Conservation (phyloP, 1,140 invertebrate genomes). For the Nephotettix cincticeps region DNA sequence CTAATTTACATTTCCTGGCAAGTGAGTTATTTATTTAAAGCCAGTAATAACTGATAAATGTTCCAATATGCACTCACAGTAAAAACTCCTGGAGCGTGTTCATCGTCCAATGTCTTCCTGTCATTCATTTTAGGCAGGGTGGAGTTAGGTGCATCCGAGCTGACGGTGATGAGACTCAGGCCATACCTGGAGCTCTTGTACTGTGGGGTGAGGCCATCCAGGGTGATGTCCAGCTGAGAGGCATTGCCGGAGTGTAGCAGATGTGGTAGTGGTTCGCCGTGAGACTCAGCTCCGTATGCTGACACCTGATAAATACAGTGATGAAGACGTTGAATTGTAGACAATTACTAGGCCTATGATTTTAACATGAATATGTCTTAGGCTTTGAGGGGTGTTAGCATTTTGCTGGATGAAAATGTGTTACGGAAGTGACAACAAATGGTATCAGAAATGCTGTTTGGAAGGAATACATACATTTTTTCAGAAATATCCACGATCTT, state of each 20-base stretch:
- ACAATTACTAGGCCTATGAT: too few species aligned
- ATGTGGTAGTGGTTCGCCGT: conserved; percentile 55
- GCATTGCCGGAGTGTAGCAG: conserved; percentile 63
- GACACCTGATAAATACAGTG: conserved; percentile 57
- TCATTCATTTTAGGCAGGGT: conserved; percentile 48
- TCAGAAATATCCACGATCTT: too few species aligned
- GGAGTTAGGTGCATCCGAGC: conserved; percentile 45
- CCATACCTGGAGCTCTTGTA: conserved; percentile 59
- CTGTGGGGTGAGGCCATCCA: conserved; percentile 55
- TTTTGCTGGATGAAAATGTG: too few species aligned
- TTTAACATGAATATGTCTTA: too few species aligned
- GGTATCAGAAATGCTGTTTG: too few species aligned
- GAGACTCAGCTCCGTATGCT: conserved; percentile 53
- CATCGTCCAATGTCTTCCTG: conserved; percentile 64
- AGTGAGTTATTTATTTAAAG: too few species aligned
- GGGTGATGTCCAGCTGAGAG: conserved; percentile 59
- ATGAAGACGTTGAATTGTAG: too few species aligned
- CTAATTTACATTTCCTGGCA: neutral
- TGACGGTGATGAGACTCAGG: conserved; percentile 55
- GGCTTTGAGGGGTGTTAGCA: too few species aligned
- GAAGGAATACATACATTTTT: too few species aligned
- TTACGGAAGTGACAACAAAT: too few species aligned
- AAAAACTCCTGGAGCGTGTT: conserved; percentile 70
- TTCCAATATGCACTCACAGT: conserved; percentile 59
- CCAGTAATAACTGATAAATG: too few species aligned